phyloP scores from a whole-genome alignment of 2,888 invertebrate genomes.

The Agrochola lychnidis region DNA sequence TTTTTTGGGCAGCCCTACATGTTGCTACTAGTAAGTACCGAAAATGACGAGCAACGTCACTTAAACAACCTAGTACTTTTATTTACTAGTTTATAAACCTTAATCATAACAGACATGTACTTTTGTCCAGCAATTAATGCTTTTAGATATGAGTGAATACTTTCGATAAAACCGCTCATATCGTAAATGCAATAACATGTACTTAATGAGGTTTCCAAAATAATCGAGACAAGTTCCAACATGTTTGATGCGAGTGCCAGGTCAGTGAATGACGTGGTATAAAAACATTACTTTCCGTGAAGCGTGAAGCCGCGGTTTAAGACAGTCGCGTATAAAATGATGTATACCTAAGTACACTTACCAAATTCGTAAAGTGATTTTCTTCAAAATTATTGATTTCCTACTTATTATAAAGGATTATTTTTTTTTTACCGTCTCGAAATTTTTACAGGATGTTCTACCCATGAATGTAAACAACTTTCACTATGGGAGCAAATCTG shows the following conservation, averaged over 20 bases:
- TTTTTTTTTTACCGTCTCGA: too few species aligned
- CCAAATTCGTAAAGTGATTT: not conserved
- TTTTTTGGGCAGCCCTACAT: not conserved
- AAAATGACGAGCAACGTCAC: not conserved
- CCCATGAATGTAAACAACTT: too few species aligned
- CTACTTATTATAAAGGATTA: too few species aligned
- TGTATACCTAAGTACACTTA: too few species aligned
- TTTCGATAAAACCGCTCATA: slow-evolving; percentile 41
- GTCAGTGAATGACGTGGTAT: slow-evolving; percentile 49
- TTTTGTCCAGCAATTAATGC: not conserved
- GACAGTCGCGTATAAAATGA: slow-evolving; percentile 16
- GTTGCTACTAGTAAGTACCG: not conserved
- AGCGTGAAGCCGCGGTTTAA: slow-evolving; percentile 23
- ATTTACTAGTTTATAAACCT: not conserved
- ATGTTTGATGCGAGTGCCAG: slow-evolving; percentile 33
- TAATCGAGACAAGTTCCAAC: slow-evolving; percentile 53
- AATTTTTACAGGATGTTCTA: too few species aligned
- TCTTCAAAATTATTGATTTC: not conserved
- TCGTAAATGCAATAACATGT: slow-evolving; percentile 29
- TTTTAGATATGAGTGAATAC: slow-evolving; percentile 18
- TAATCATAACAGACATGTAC: not conserved
- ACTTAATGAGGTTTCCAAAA: slow-evolving; percentile 48
- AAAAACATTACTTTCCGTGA: slow-evolving; percentile 41
- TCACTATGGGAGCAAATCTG: too few species aligned
- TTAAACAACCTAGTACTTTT: not conserved